Conservation (phyloP, 1,140 invertebrate species). For the Drosophila pseudoananassae region DNA sequence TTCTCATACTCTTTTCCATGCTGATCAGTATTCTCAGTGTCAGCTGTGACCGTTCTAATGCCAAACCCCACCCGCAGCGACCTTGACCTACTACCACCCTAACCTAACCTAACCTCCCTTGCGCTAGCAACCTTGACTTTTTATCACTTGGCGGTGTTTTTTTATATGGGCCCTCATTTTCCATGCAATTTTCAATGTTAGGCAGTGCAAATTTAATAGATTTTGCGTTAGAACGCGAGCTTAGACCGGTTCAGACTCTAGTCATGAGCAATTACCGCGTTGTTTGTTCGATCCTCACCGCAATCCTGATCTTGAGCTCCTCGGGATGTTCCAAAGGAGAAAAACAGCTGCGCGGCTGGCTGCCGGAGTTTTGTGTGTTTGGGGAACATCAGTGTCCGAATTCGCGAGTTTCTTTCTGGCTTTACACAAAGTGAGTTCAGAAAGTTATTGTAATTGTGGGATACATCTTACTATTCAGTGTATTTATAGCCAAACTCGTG, state of each 20-base stretch:
- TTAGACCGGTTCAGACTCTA: conserved; percentile 41
- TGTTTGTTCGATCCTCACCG: background rate
- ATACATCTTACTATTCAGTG: background rate
- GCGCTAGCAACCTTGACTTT: conserved; percentile 48
- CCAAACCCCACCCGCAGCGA: conserved; percentile 39
- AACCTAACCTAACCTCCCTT: background rate
- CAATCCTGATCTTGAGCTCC: conserved; percentile 4
- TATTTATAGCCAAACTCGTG: conserved; percentile 33
- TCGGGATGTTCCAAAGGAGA: conserved; percentile 5
- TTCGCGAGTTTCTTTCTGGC: conserved; percentile 64
- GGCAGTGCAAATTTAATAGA: conserved; percentile 53
- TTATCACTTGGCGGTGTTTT: conserved; percentile 29
- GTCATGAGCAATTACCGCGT: conserved; percentile 53
- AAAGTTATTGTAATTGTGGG: background rate
- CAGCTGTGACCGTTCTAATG: conserved; percentile 24
- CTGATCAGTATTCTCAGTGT: conserved; percentile 24
- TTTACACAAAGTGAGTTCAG: conserved; percentile 77
- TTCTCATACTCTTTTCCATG: background rate
- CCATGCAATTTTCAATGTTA: conserved; percentile 33
- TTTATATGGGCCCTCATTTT: conserved; percentile 37
- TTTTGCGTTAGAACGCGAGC: conserved; percentile 25
- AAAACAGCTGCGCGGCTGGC: conserved; percentile 24
- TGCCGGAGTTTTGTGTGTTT: conserved; percentile 51
- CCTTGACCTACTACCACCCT: conserved; percentile 48
- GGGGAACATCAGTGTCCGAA: conserved; percentile 65